Percentiles rank a stretch among this genome's conserved stretches.
Evolutionary conservation across 2,113 vertebrate species (phyloP).

Genomic region (Marcusenius ussheri): DNA sequence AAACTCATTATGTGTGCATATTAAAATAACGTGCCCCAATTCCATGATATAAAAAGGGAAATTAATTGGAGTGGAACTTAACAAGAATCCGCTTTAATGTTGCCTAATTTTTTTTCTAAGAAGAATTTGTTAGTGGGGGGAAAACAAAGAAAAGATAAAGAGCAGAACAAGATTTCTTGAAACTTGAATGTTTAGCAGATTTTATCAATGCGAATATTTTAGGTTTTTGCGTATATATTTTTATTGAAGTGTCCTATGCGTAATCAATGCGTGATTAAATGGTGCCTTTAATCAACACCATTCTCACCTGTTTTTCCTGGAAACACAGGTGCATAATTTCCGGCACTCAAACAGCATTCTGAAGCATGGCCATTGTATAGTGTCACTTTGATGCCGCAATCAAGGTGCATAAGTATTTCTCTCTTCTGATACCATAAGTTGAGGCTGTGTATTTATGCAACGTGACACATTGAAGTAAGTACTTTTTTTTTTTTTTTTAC

Average conservation of each 20-base stretch:
- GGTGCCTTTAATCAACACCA: neutral
- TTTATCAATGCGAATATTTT: neutral
- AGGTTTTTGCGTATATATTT: neutral
- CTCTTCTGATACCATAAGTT: neutral
- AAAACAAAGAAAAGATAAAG: neutral
- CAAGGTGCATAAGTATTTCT: neutral
- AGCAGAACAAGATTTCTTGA: neutral
- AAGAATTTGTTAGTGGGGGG: neutral
- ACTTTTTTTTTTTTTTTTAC: neutral
- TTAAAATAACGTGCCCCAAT: neutral
- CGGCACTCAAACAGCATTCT: neutral
- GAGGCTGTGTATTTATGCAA: neutral
- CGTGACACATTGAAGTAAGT: neutral
- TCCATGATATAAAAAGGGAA: neutral
- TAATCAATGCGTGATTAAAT: neutral
- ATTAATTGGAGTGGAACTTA: neutral
- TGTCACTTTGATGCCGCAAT: neutral
- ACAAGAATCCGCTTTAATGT: neutral
- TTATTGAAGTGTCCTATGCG: neutral
- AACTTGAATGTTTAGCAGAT: neutral
- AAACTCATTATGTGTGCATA: conserved; percentile 1
- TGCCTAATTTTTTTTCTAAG: neutral
- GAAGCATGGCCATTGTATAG: neutral
- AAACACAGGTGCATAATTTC: neutral
- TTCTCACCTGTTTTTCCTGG: neutral